Conservation (phyloP, 1,140 invertebrate species). For the Tenebrio molitor region DNA sequence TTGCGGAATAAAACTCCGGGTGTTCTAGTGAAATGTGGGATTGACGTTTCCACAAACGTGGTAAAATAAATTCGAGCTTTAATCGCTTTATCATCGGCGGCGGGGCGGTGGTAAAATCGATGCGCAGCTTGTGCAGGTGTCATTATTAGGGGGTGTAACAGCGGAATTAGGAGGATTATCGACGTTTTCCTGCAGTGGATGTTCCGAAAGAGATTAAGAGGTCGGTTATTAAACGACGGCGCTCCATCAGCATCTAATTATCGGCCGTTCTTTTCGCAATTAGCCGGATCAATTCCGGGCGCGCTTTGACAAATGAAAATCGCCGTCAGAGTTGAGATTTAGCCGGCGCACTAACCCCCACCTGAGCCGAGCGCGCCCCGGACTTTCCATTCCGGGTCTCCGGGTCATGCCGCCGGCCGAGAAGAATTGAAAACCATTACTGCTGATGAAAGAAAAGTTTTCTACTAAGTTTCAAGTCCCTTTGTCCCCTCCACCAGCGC, state of each 20-base stretch:
- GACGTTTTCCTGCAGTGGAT: conserved; percentile 29
- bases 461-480: conserved; percentile 61
- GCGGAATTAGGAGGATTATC: conserved; percentile 47
- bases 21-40: neutral
- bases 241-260: conserved; percentile 17
- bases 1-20: conserved; percentile 3
- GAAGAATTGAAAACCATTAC: conserved; percentile 67
- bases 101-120: conserved; percentile 14
- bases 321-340: neutral
- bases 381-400: conserved; percentile 56
- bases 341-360: neutral
- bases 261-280: neutral
- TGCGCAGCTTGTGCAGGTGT: conserved; percentile 42
- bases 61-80: conserved; percentile 6
- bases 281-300: neutral
- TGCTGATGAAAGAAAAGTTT: conserved; percentile 66
- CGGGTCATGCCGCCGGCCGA: conserved; percentile 63
- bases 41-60: neutral
- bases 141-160: conserved; percentile 49
- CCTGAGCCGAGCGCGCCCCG: conserved; percentile 12
- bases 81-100: conserved; percentile 3
- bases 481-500: conserved; percentile 59
- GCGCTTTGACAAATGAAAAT: neutral
- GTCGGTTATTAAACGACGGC: conserved; percentile 8
- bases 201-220: conserved; percentile 16